Percentiles rank a stretch among this genome's conserved stretches.
Conservation (phyloP, 53 echinoderm and acorn worm species). For the Astropecten irregularis region DNA sequence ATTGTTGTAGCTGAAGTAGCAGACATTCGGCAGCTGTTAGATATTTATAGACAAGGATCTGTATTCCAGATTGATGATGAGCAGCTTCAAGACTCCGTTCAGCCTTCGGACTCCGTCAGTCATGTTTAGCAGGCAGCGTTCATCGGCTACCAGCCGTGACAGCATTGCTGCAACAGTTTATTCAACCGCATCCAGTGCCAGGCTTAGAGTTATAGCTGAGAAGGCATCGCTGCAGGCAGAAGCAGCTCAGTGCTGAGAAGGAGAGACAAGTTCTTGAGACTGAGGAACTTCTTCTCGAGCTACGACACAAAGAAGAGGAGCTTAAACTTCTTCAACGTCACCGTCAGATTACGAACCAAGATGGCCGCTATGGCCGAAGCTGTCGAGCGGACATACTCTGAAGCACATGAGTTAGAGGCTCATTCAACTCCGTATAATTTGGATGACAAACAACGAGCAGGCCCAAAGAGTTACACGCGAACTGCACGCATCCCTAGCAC, state of each 20-base stretch:
- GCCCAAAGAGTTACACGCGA: background rate
- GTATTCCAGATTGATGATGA: background rate
- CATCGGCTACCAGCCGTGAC: background rate
- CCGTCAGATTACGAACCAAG: conserved; percentile 2
- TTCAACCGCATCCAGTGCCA: background rate
- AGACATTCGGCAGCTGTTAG: background rate
- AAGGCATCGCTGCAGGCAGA: conserved; percentile 4
- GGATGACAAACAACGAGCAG: background rate
- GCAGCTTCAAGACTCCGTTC: background rate
- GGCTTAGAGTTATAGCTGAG: background rate
- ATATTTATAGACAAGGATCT: background rate
- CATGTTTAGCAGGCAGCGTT: background rate
- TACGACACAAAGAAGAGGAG: background rate
- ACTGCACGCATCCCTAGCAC: background rate
- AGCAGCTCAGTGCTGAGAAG: conserved; percentile 12
- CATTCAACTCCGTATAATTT: background rate
- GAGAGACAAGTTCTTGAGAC: conserved; percentile 20
- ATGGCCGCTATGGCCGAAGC: conserved; percentile 4
- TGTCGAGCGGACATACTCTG: conserved; percentile 2
- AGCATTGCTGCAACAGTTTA: background rate
- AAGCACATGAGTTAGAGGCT: background rate
- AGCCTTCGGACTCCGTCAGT: background rate
- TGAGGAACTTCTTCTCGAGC: conserved; percentile 25
- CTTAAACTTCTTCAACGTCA: conserved; percentile 14
- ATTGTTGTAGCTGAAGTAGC: background rate